phyloP scores from a whole-genome alignment of 2,888 invertebrate genomes.

The Mythimna ferrago region DNA sequence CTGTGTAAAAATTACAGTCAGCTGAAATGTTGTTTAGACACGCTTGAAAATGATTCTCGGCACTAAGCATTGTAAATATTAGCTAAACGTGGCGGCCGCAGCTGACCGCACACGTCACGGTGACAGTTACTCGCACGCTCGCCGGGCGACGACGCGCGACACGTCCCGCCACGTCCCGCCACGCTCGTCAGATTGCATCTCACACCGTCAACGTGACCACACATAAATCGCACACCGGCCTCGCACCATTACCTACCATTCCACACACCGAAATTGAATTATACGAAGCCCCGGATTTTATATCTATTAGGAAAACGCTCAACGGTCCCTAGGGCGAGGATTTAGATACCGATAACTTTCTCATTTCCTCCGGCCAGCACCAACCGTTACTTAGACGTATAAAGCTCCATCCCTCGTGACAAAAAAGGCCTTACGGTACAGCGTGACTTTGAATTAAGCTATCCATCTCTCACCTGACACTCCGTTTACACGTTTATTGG shows the following conservation, averaged over 20 bases:
- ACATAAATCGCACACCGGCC: slow-evolving; percentile 78
- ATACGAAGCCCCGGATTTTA: slow-evolving; percentile 87
- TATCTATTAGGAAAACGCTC: slow-evolving; percentile 87
- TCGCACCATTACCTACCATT: slow-evolving; percentile 70
- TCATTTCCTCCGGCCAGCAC: slow-evolving; percentile 85
- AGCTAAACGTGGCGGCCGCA: slow-evolving; percentile 64
- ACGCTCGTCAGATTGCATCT: slow-evolving; percentile 64
- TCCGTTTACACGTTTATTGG: slow-evolving; percentile 74
- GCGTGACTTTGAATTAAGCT: slow-evolving; percentile 76
- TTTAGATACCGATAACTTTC: slow-evolving; percentile 89
- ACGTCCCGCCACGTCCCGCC: slow-evolving; percentile 30
- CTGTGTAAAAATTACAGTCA: slow-evolving; percentile 69
- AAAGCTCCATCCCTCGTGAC: slow-evolving; percentile 75
- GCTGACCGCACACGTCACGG: slow-evolving; percentile 64
- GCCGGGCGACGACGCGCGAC: slow-evolving; percentile 40
- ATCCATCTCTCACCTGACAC: slow-evolving; percentile 83
- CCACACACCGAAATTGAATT: slow-evolving; percentile 85
- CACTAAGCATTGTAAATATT: slow-evolving; percentile 72
- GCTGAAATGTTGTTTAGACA: slow-evolving; percentile 70
- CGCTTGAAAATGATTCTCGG: slow-evolving; percentile 72
- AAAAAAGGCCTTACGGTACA: slow-evolving; percentile 71
- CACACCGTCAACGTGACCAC: slow-evolving; percentile 72
- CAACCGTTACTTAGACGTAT: slow-evolving; percentile 79
- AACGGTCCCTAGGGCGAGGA: slow-evolving; percentile 84
- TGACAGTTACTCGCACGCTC: slow-evolving; percentile 41